These are phyloP conservation scores for Lordiphosa clarofinis DNA, from an alignment of 1,140 invertebrate genomes.

Conservation along the genomic window DNA sequence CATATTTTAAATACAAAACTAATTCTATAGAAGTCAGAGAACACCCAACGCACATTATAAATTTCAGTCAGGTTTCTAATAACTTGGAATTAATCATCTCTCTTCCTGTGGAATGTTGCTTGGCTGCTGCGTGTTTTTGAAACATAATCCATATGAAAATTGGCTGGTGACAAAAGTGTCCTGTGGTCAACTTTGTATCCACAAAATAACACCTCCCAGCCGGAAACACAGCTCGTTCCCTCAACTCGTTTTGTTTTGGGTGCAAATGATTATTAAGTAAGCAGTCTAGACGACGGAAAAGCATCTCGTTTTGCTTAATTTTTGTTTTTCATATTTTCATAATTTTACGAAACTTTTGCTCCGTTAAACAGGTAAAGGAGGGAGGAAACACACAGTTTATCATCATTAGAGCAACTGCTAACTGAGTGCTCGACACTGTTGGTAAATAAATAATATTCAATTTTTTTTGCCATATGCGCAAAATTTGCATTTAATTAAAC, in stretches of 20 bases:
- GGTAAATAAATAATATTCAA: conserved; percentile 52
- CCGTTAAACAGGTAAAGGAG: conserved; percentile 35
- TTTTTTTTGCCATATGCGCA: conserved; percentile 11
- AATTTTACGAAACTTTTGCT: conserved; percentile 65
- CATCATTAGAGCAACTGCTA: conserved; percentile 44
- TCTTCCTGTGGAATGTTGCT: conserved; percentile 36
- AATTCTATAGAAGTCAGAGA: no score
- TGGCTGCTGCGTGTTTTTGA: background rate
- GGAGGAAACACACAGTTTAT: conserved; percentile 46
- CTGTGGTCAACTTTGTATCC: conserved; percentile 15
- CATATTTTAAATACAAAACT: no score
- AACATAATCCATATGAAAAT: conserved; percentile 62
- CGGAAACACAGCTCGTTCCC: background rate
- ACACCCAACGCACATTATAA: conserved; percentile 52
- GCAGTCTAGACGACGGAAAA: conserved; percentile 36
- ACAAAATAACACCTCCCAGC: background rate
- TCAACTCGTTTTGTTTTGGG: conserved; percentile 6
- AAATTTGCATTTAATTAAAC: conserved; percentile 53
- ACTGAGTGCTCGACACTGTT: conserved; percentile 13
- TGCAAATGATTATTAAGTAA: conserved; percentile 42
- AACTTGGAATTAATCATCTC: conserved; percentile 79
- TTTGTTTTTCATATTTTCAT: conserved; percentile 58
- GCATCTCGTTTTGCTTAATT: conserved; percentile 26
- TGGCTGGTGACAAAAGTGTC: conserved; percentile 47
- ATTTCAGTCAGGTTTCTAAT: conserved; percentile 79